Base-by-base conservation (phyloP, 2,113 vertebrate genomes). In the Malurus cyaneus region DNA sequence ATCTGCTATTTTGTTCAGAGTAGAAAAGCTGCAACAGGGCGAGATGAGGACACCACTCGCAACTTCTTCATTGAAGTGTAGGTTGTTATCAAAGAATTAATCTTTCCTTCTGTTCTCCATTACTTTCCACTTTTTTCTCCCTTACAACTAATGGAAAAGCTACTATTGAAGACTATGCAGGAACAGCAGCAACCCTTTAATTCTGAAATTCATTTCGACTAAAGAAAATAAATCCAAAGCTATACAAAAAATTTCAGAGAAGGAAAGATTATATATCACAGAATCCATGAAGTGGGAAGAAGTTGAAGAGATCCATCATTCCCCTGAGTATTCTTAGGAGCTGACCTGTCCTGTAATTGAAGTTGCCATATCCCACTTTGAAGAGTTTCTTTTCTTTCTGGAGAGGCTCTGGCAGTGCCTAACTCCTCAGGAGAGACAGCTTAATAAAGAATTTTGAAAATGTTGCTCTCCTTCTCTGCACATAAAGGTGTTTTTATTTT, bases 21-120 rank as follows among this genome's bases (percentile, higher is more conserved):
- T 24, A 16, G 39, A 82, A 77, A 34, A 80, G 18, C 29, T 74
- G 28, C 20, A 85, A 28, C 24, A 80, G 9, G 23, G 61, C 59
- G 36, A 91, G 50, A 53, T 47, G 46, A 92, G 78, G 53, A 89
- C 31, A 53, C 12, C 29, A 25, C 21, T 67, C 56, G 59, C 26
- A 62, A 9, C 11, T 57, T 84, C 72, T 65, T 65, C 23, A 46
- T 24, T 88, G 23, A 88, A 85, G 25, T 41, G 29, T 59, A 72
- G 25, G 19, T 12, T 80, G 49, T 65, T 87, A 69, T 11, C 18
- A 86, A 80, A 81, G 6, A 65, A 72, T 41, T 80, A 41, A 64
- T 69, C 81, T 81, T 89, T 61, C 80, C 31, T 84, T 79, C n/a
- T 91, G 6, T 82, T 96, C 94, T 92, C 50, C 36, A 49, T 39